Evolutionary conservation across 2,113 vertebrate genomes (phyloP).

Genomic region (Corythoichthys intestinalis): DNA sequence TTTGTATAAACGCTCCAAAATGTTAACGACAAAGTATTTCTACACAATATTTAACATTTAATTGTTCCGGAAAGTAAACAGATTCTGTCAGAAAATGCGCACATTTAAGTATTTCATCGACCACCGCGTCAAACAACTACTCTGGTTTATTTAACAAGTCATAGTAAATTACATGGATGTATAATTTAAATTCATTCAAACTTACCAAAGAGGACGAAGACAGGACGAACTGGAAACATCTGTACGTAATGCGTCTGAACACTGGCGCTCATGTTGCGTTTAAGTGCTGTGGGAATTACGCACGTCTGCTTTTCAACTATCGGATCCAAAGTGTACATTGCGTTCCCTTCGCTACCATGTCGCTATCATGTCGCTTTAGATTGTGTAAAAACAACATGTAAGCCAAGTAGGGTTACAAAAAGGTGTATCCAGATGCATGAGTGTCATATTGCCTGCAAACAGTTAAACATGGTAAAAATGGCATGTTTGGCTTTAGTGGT

Average conservation of each 20-base stretch:
- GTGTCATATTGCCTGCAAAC: background rate
- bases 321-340: background rate
- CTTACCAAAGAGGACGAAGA: slow-evolving; percentile 47
- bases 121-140: background rate
- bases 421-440: background rate
- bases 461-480: background rate
- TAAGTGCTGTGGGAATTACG: slow-evolving; percentile 5
- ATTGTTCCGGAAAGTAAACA: background rate
- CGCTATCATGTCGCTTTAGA: background rate
- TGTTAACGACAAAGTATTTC: background rate
- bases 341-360: background rate
- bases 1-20: background rate
- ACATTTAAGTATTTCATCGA: background rate
- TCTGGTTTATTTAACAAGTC: background rate
- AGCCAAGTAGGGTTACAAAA: background rate
- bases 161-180: background rate
- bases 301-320: accelerated
- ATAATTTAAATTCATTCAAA: slow-evolving; percentile 17
- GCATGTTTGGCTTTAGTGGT: accelerated
- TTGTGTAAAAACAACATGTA: background rate
- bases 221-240: slow-evolving; percentile 47
- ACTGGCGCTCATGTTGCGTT: slow-evolving; percentile 26
- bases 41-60: background rate
- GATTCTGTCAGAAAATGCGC: background rate
- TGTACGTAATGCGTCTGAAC: slow-evolving; percentile 32